Evolutionary conservation across 64 coral and sea anemone genomes (phyloP).

Genomic region (Montipora capricornis): DNA sequence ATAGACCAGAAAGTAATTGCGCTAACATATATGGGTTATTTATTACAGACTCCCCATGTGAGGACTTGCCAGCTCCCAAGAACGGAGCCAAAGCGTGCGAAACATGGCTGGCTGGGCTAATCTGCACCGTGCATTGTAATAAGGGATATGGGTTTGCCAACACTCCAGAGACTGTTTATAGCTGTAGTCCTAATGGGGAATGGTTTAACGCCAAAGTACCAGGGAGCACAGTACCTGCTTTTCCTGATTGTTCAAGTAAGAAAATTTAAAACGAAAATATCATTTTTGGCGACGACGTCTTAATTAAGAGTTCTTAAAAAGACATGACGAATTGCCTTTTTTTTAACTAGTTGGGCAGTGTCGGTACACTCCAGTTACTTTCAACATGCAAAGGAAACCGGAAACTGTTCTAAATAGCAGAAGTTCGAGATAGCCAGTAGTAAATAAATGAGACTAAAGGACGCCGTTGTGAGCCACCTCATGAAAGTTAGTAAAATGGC

Average conservation of each 20-base stretch:
- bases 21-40: background rate
- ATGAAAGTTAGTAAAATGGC: too few species aligned
- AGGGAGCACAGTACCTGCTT: background rate
- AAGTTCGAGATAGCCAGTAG: too few species aligned
- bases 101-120: slow-evolving; percentile 41
- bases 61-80: slow-evolving; percentile 27
- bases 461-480: too few species aligned
- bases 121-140: slow-evolving; percentile 73
- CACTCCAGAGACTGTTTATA: background rate
- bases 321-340: too few species aligned
- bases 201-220: slow-evolving; percentile 36
- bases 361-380: background rate
- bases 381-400: background rate
- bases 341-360: background rate
- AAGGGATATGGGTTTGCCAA: slow-evolving; percentile 10
- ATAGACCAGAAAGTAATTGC: too few species aligned
- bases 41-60: background rate
- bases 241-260: slow-evolving; percentile 77
- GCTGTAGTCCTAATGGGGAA: slow-evolving; percentile 11
- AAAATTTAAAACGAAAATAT: background rate
- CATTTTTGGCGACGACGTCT: background rate
- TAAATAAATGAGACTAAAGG: too few species aligned
- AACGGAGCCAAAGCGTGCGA: slow-evolving; percentile 68
- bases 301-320: too few species aligned
- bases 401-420: background rate